Conservation (phyloP, 2,888 invertebrate genomes). For the Agrypnus murinus region DNA sequence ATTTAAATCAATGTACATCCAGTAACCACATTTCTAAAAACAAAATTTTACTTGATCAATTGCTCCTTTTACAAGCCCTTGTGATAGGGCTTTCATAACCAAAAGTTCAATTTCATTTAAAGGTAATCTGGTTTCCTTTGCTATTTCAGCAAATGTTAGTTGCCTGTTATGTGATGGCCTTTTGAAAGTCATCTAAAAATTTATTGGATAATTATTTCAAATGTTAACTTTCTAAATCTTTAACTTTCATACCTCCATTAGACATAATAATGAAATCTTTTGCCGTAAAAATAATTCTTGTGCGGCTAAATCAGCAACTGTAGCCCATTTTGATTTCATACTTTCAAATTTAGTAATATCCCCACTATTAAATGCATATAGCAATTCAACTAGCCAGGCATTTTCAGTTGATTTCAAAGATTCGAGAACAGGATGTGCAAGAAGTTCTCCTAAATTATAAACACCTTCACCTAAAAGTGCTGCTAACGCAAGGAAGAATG, state of each 20-base stretch:
- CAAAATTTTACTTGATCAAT: slow-evolving; percentile 88
- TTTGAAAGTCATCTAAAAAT: slow-evolving; percentile 92
- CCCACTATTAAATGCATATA: slow-evolving; percentile 90
- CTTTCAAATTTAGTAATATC: slow-evolving; percentile 85
- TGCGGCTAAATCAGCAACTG: slow-evolving; percentile 87
- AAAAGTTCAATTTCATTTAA: slow-evolving; percentile 92
- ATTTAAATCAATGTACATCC: slow-evolving; percentile 11
- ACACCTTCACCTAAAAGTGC: slow-evolving; percentile 96
- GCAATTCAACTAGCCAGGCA: slow-evolving; percentile 90
- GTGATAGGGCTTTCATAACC: slow-evolving; percentile 98
- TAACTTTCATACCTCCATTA: slow-evolving; percentile 86
- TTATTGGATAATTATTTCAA: neutral
- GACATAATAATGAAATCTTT: slow-evolving; percentile 95
- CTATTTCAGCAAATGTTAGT: slow-evolving; percentile 92
- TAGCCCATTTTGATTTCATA: slow-evolving; percentile 83
- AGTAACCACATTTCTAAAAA: neutral
- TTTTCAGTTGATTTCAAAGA: slow-evolving; percentile 87
- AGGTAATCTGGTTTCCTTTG: slow-evolving; percentile 88
- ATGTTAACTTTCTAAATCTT: neutral
- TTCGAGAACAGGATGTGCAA: slow-evolving; percentile 95
- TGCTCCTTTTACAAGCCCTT: slow-evolving; percentile 93
- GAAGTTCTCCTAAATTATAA: slow-evolving; percentile 96
- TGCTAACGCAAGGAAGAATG: slow-evolving; percentile 94
- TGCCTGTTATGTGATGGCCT: slow-evolving; percentile 91
- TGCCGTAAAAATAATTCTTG: slow-evolving; percentile 88